Base-by-base conservation (phyloP, 1,140 invertebrate genomes). In the Radopholus similis region DNA sequence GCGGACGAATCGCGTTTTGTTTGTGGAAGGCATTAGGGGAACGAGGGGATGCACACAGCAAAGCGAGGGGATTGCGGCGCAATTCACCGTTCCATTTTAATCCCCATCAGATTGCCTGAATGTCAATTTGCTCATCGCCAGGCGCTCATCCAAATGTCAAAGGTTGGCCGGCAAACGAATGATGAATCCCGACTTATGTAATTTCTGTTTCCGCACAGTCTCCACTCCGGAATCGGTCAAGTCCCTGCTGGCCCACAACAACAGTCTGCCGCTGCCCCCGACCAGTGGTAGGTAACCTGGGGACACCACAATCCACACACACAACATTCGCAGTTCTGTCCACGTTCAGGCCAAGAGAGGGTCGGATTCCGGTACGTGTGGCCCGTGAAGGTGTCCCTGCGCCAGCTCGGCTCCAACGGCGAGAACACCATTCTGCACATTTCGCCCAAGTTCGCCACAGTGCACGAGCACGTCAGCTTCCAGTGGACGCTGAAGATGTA, bases 401-500 rank as follows among this genome's bases (percentile, higher is more conserved):
- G 80, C 11, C 64, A 70, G 44, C 38, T 78, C 26, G 64, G 72
- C 5, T 63, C 67, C 9, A 72, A 69, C 21, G 77, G 81, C 34
- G 54, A 68, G 21, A 62, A 62, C 47, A 74, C 66, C 15, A 83
- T 81, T 51, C 56, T 81, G 21, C 70, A 78, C 26, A 66, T 81
- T 40, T 81, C 78, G 3, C 78, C 78, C 26, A 81, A 81, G 35
- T 83, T 81, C 58, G 73, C 78, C 9, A 82, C 77, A 23, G 76
- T 83, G 8, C 67, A 83, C 57, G 78, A 83, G 40, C 78, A 83
- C 51, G 75, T 81, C 34, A 68, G 75, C 30, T 81, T 81, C 56
- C 78, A 81, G 70, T 81, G 78, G 78, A 79, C 74, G 40, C 38
- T 80, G 13, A 68, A 75, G 62, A 75, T 83, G 51, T 75, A 81